Conservation (phyloP, 2,888 invertebrate species). For the Coenonympha arcania region DNA sequence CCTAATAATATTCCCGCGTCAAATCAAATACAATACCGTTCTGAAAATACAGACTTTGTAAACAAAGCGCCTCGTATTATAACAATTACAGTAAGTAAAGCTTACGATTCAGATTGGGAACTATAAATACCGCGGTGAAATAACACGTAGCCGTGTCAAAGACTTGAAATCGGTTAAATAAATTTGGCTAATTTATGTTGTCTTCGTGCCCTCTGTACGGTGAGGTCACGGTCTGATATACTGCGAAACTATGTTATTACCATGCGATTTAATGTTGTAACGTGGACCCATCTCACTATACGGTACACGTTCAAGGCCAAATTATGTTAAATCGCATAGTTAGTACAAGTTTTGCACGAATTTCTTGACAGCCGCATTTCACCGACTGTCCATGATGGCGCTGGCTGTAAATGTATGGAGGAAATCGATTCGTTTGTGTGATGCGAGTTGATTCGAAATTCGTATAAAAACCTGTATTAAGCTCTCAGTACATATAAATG, state of each 20-base stretch:
- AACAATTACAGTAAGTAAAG: conserved; percentile 11
- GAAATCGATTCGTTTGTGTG: too few species aligned
- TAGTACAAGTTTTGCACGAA: too few species aligned
- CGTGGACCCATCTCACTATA: too few species aligned
- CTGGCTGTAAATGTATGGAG: too few species aligned
- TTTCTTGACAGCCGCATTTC: too few species aligned
- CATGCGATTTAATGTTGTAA: not conserved
- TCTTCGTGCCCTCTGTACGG: conserved; percentile 9
- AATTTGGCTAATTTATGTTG: conserved; percentile 17
- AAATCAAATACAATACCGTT: conserved; percentile 12
- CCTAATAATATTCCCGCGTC: not conserved
- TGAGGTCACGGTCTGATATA: conserved; percentile 1
- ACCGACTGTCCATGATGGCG: too few species aligned
- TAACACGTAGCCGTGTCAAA: conserved; percentile 10
- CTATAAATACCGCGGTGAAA: conserved; percentile 12
- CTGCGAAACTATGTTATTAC: not conserved
- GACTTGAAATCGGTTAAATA: conserved; percentile 15
- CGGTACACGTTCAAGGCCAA: too few species aligned
- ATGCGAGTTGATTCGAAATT: too few species aligned
- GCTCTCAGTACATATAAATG: too few species aligned
- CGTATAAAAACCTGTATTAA: too few species aligned
- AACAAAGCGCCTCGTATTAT: conserved; percentile 11
- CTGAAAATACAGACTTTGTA: conserved; percentile 6
- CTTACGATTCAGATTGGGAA: conserved; percentile 7
- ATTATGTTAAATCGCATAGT: too few species aligned